Percentiles rank a stretch among this genome's conserved stretches.
These are phyloP conservation scores for Anseranas semipalmata DNA, from an alignment of 2,113 vertebrate genomes.

Conservation along the genomic window DNA sequence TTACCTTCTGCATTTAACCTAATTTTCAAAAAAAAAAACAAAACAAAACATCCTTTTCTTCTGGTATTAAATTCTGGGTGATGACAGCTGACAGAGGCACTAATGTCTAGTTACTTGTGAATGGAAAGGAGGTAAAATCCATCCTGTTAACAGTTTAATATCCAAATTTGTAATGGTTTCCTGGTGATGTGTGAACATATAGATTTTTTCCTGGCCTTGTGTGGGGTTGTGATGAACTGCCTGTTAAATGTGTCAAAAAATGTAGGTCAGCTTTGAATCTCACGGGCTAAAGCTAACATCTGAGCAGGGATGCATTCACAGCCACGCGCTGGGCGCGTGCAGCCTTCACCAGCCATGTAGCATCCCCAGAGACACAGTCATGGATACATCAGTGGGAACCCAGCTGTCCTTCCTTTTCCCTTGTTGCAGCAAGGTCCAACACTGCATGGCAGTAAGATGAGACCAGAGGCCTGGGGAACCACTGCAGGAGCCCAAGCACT, in stretches of 20 bases:
- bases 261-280: conserved; percentile 9
- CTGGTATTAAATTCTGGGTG: neutral
- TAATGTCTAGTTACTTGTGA: neutral
- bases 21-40: neutral
- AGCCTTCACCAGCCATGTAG: neutral
- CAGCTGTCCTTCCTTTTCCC: neutral
- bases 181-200: neutral
- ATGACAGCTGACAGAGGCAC: neutral
- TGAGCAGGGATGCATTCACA: neutral
- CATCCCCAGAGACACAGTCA: neutral
- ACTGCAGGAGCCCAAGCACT: neutral
- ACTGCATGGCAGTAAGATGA: neutral
- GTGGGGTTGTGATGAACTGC: neutral
- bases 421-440: neutral
- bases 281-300: neutral
- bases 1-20: neutral
- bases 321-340: rapidly evolving
- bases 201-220: neutral
- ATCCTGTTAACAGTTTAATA: neutral
- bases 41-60: neutral
- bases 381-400: neutral
- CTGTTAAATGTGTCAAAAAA: neutral
- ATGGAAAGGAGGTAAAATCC: neutral
- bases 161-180: neutral
- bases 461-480: neutral